Base-by-base conservation (phyloP, 1,140 invertebrate species). In the Cherax destructor region DNA sequence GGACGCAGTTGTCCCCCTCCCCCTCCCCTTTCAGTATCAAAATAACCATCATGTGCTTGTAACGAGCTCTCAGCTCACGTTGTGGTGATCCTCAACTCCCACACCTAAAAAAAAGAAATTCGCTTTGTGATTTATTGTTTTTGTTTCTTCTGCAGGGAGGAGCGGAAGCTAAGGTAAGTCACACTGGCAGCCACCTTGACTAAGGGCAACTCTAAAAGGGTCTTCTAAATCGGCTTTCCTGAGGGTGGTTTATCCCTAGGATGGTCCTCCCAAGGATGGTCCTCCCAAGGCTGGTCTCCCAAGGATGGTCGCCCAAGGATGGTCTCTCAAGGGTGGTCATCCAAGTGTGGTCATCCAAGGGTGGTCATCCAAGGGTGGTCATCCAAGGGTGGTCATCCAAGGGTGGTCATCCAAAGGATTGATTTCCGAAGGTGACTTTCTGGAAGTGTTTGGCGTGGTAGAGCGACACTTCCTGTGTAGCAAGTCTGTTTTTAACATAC, bases 131-230 rank as follows among this genome's bases (percentile, higher is more conserved):
- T 85, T 61, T 30, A 50, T 81, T 65, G 56, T 85, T 91, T 85
- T 91, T 91, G 76, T 91, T 61, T 91, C 88, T 91, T 91, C 81
- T 50, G 86, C 88, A 91, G 88, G 88, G 88, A 84, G 88, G 88
- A 77, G 88, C 88, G 83, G 88, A 91, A 85, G 88, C 88, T 10
- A 91, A 91, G 77, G 88, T 91, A 91, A 91, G 83, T 86, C 74
- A 21, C 56, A 61, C 50, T 74, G 49, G 77, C 78, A 52, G n/a
- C 56, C 77, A 30, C 65, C 83, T 80, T 83, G 74, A 59, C 88
- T 47, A 89, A 89, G 61, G 79, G 65, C 87, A 49, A 50, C 87
- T 89, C 87, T 79, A 76, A 78, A 91, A 83, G 76, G 88, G 79
- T 76, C 69, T 80, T 52, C 49, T n/a, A 9, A 24, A 69, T 30